Base-by-base conservation (phyloP, 2,888 invertebrate genomes). In the Nomada goodeniana region DNA sequence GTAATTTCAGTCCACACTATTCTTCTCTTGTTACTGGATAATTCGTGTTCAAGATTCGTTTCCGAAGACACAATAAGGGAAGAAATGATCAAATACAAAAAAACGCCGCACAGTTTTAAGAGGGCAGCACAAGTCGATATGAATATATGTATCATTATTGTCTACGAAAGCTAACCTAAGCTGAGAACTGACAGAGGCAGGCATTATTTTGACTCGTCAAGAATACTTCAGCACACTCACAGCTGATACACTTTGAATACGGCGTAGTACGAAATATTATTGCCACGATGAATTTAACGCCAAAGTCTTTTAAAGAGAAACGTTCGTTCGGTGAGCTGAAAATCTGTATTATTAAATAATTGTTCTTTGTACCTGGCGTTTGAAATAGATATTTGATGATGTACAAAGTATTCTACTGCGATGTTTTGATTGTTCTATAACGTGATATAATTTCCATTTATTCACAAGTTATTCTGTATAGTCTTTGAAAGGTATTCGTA, bases 281-380 rank as follows among this genome's bases (percentile, higher is more conserved):
- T 29, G 63, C 15, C 64, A 80, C 71, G 74, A 92, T 92, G 92
- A 91, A 88, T 86, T 84, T 86, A 60, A 87, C 83, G 36, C 89
- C 88, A 26, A 92, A 91, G 77, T 83, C 91, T n/a, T 93, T 92
- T 85, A 92, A 93, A 82, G 92, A 93, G 78, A 92, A 86, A 85
- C 92, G 92, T 76, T 88, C 92, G n/a, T 91, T 92, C 84, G 92
- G 93, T 93, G 76, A 89, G 91, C 82, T 72, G 26, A 67, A 60
- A n/a, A 55, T 29, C 11, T 47, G 7, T 42, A 65, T 0, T 50
- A 29, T 67, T 47, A 52, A 74, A 26, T 60, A 55, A 29, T 50
- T 55, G 26, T 63, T 52, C 36, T 68, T 42, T 26, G 47, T 64
- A 59, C 13, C 60, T 20, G 2, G 13, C 36, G 23, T 60, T 70